Percentiles rank a stretch among this genome's conserved stretches.
phyloP scores from a whole-genome alignment of 2,888 invertebrate species.

The Petrophora chlorosata region DNA sequence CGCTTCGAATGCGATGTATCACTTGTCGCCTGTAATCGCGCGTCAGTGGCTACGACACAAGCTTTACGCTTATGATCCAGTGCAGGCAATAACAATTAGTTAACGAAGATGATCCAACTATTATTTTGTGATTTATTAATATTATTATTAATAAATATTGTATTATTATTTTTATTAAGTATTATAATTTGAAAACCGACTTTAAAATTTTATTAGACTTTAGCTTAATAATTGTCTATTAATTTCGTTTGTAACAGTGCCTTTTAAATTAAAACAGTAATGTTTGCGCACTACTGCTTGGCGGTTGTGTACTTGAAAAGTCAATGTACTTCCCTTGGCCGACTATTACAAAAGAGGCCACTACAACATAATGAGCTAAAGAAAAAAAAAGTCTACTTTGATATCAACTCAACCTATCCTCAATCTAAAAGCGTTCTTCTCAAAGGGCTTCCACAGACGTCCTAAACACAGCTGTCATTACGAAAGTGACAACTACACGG shows the following conservation, averaged over 20 bases:
- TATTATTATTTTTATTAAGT: neutral
- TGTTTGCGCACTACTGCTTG: no score
- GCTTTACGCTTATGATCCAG: conserved; percentile 37
- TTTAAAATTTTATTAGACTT: neutral
- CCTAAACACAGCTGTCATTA: conserved; percentile 72
- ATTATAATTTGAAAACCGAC: no score
- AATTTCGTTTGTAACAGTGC: no score
- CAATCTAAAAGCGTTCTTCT: conserved; percentile 60
- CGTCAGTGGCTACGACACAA: conserved; percentile 35
- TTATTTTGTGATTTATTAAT: neutral
- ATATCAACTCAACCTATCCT: conserved; percentile 31
- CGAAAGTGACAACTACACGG: conserved; percentile 66
- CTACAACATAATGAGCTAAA: no score
- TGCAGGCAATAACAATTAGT: conserved; percentile 19
- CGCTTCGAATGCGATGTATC: conserved; percentile 36
- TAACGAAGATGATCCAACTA: conserved; percentile 6
- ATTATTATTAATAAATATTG: neutral
- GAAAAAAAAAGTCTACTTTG: no score
- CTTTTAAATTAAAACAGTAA: no score
- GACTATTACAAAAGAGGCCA: no score
- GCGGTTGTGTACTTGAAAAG: no score
- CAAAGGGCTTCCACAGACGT: conserved; percentile 70
- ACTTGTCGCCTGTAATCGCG: conserved; percentile 36
- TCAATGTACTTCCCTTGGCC: no score
- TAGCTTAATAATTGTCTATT: neutral